Evolutionary conservation across 2,113 vertebrate species (phyloP).

Genomic region (Pterocles burchelli): DNA sequence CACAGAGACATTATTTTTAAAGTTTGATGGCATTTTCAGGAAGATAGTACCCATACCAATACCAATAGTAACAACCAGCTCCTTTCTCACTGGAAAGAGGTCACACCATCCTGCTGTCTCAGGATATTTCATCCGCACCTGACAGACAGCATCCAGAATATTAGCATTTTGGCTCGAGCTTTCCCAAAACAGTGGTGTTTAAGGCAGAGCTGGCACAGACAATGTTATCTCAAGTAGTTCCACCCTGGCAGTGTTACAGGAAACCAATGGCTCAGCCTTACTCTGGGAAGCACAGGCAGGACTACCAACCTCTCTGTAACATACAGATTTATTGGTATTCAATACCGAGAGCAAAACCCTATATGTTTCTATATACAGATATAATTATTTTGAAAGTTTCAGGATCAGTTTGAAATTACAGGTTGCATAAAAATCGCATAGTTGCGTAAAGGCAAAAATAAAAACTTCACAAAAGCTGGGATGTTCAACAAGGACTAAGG

Average conservation of each 20-base stretch:
- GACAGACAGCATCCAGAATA: not conserved
- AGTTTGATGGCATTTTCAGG: not conserved
- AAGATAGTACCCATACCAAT: not conserved
- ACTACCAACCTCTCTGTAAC: not conserved
- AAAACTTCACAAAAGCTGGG: not conserved
- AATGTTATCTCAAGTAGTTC: not conserved
- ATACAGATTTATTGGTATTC: not conserved
- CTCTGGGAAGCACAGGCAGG: not conserved
- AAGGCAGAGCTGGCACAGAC: not conserved
- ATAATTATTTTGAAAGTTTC: not conserved
- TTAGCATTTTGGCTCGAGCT: not conserved
- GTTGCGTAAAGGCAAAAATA: not conserved
- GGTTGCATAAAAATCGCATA: not conserved
- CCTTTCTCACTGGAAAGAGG: not conserved
- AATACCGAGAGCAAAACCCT: not conserved
- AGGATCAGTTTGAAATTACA: not conserved
- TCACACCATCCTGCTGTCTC: not conserved
- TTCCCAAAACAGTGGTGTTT: not conserved
- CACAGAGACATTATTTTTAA: not conserved
- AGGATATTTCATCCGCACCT: not conserved
- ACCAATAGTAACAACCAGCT: not conserved
- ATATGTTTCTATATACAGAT: not conserved
- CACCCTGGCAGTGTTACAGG: not conserved
- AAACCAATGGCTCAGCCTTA: not conserved
- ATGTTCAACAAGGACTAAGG: not conserved